Percentiles rank a stretch among this genome's conserved stretches.
Evolutionary conservation across 2,797 vertebrate species (phyloP).

Genomic region (Hirundo rustica): DNA sequence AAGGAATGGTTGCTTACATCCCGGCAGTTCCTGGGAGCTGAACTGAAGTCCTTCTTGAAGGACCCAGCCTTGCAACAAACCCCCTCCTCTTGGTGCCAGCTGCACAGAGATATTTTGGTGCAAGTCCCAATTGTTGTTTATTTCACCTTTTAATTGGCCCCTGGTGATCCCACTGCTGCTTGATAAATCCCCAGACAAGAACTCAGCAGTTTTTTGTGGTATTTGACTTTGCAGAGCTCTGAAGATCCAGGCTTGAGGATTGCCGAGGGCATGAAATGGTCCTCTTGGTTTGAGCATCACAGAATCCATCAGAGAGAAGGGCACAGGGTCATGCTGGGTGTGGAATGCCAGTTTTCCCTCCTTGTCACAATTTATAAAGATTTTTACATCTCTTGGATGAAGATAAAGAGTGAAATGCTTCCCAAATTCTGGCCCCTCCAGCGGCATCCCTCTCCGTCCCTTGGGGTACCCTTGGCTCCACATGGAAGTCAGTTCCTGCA

Average conservation of each 20-base stretch:
- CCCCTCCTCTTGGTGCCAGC: not conserved
- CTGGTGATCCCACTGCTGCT: not conserved
- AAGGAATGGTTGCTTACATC: not conserved
- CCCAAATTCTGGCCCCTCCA: not conserved
- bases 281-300: not conserved
- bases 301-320: not conserved
- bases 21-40: not conserved
- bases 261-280: not conserved
- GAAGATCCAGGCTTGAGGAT: not conserved
- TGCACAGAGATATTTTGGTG: rapidly evolving
- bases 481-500: rapidly evolving
- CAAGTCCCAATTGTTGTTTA: not conserved
- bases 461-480: rapidly evolving
- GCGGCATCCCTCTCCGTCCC: not conserved
- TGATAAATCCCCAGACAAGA: not conserved
- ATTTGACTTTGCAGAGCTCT: not conserved
- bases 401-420: not conserved
- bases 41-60: not conserved
- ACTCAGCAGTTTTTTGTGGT: not conserved
- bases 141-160: not conserved
- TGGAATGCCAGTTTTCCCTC: not conserved
- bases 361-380: not conserved
- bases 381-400: not conserved
- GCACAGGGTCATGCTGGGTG: not conserved
- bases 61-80: not conserved